Conservation (phyloP, 2,113 vertebrate species). For the Nothobranchius furzeri region DNA sequence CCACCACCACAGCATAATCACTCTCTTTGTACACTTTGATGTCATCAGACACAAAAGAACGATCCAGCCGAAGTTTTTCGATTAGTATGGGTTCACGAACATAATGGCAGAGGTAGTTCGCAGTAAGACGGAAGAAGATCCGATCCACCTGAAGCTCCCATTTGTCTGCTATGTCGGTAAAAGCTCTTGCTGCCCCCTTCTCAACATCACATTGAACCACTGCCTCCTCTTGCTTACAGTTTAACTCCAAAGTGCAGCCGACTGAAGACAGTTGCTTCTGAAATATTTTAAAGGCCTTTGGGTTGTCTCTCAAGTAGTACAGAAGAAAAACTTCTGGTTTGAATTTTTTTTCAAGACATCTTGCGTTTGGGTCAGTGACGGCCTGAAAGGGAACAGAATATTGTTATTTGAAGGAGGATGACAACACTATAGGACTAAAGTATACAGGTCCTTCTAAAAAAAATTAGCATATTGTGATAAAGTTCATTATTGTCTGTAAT, state of each 20-base stretch:
- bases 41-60: slow-evolving; percentile 2
- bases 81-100: slow-evolving; percentile 30
- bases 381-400: neutral
- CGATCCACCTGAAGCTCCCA: slow-evolving; percentile 52
- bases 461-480: too few species aligned
- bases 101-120: slow-evolving; percentile 41
- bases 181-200: slow-evolving; percentile 13
- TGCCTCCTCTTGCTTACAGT: slow-evolving; percentile 40
- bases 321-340: slow-evolving; percentile 46
- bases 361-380: slow-evolving; percentile 5
- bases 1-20: slow-evolving; percentile 52
- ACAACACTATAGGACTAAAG: too few species aligned
- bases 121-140: slow-evolving; percentile 10
- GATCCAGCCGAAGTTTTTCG: slow-evolving; percentile 28
- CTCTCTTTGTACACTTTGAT: slow-evolving; percentile 47
- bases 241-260: slow-evolving; percentile 33
- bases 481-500: too few species aligned
- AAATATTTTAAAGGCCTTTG: slow-evolving; percentile 26
- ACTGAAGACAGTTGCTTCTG: slow-evolving; percentile 45
- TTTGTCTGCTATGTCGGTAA: slow-evolving; percentile 7
- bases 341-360: slow-evolving; percentile 46
- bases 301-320: slow-evolving; percentile 56
- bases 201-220: slow-evolving; percentile 44
- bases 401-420: neutral
- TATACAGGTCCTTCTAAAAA: too few species aligned